Conservation (phyloP, 2,888 invertebrate genomes). For the Pristionchus exspectatus region DNA sequence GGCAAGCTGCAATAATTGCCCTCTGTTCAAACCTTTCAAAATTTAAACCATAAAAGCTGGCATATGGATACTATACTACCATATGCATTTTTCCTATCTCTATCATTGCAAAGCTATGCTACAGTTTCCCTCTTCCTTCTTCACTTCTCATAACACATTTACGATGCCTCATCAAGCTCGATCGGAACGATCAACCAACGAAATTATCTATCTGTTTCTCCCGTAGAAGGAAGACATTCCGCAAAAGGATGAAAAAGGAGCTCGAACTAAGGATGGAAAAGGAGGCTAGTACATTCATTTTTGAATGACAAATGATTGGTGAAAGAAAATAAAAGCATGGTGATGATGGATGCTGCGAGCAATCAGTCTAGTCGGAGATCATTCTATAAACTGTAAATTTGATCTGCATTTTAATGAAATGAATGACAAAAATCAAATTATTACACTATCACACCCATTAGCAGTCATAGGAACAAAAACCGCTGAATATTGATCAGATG, state of each 20-base stretch:
- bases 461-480: no score
- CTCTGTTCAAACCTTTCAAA: no score
- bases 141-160: constrained; percentile 49
- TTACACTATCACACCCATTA: no score
- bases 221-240: constrained; percentile 19
- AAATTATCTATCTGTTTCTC: neutral
- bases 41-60: neutral
- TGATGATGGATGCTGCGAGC: neutral
- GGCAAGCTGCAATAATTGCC: no score
- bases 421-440: no score
- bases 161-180: constrained; percentile 48
- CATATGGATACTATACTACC: neutral
- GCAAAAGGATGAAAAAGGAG: neutral
- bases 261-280: neutral
- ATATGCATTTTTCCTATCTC: neutral
- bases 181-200: neutral
- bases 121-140: neutral
- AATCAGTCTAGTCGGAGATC: no score
- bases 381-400: no score
- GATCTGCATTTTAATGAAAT: no score
- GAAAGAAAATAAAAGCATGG: neutral
- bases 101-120: neutral
- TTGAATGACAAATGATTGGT: neutral
- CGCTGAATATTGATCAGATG: neutral
- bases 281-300: neutral